Base-by-base conservation (phyloP, 2,113 vertebrate species). In the Holacanthus passer region DNA sequence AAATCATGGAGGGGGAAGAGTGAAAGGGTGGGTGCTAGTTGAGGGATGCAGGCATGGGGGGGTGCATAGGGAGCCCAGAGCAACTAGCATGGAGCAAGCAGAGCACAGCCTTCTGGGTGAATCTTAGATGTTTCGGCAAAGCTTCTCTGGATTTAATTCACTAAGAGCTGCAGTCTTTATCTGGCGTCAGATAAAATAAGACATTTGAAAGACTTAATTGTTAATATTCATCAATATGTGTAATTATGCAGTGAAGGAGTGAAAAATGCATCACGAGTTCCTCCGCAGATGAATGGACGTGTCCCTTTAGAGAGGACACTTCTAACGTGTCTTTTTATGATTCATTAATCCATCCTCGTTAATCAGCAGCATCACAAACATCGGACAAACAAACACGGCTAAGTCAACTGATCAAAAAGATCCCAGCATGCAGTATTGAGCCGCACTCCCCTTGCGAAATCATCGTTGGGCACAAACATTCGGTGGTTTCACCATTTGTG, bases 141-240 rank as follows among this genome's bases (percentile, higher is more conserved):
- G 85, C 81, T 58, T 69, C 76, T 90, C 69, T 77, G 75, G 81
- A 88, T 91, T 91, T 69, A 80, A 93, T 84, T 82, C 59, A 83
- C 67, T 74, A 87, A 83, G 78, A 91, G 85, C 43, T 55, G 60
- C 80, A 37, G 85, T 91, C 85, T 89, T 90, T 72, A 91, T 91
- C 89, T 96, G 94, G 94, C 92, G 66, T 69, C 70, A 73, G 89
- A 94, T 95, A 78, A 95, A 92, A 92, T 90, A 74, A 91, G 83
- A 89, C 85, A 62, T 92, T 92, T 92, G 88, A 87, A 91, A 90
- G 84, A 80, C 87, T 88, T 89, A 92, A 94, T 93, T 94, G 90
- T 94, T 92, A 95, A 95, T 95, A 95, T 94, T 94, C 79, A 95
- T 94, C 89, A 81, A 91, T 90, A 86, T 62, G 85, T 93, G 76